Base-by-base conservation (phyloP, 2,113 vertebrate genomes). In the Falcunculus frontatus region DNA sequence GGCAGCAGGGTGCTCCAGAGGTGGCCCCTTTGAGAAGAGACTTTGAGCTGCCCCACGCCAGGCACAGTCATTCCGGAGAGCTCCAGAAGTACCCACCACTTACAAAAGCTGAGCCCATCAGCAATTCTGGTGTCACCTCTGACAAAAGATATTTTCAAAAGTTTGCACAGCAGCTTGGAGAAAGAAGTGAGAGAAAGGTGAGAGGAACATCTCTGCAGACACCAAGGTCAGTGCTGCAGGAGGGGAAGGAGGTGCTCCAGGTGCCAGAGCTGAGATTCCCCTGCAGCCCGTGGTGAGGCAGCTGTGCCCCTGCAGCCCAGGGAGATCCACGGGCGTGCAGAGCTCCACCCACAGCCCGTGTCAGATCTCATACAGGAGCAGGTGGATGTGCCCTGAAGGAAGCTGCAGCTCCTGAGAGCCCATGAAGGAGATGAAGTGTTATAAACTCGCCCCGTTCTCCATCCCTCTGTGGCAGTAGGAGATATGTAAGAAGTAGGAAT, bases 191-290 rank as follows among this genome's bases (percentile, higher is more conserved):
- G 42, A 52, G 42, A 70, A 89, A 62, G 39, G 10, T 62, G 25
- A 53, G 19, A 49, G 9, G 37, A 62, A 11, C 19, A 78, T 14
- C 44, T 4, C 27, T 18, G 11, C n/a, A 87, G 33, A 68, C 49
- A n/a, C 7, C 26, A 37, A 7, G 6, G 12, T 30, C 26, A 18
- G 11, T 27, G 69, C 2, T 46, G 56, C 32, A 37, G 35, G 35
- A 70, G 12, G 4, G 47, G 2, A 1, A 89, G 69, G 25, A 75
- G 21, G 7, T 57, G 30, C 25, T 47, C 5, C 57, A 84, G 50
- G 8, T 3, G 0, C 16, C 0, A 0, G 35, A 60, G 30, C 46
- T 13, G 30, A 29, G n/a, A 35, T 53, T 72, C 7, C 16, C 2
- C n/a, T 35, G 42, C 19, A 56, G 29, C 1, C 37, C 0, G 0